Base-by-base conservation (phyloP, 2,113 vertebrate genomes). In the Campylomormyrus numenius region DNA sequence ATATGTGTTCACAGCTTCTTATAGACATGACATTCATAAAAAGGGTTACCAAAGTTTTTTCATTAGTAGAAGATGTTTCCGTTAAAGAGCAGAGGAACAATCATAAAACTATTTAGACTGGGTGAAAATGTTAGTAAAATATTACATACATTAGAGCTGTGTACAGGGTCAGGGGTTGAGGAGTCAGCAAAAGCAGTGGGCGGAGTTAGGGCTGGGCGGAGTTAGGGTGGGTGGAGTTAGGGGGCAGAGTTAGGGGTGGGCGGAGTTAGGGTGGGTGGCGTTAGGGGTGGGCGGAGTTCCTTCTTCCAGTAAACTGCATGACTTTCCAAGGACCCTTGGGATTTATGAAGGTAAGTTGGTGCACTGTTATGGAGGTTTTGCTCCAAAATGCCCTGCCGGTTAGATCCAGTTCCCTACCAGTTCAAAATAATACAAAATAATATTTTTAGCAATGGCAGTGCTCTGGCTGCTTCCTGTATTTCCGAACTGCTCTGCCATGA, bases 361-460 rank as follows among this genome's bases (percentile, higher is more conserved):
- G 21, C 10, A 77, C 15, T 77, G 4, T 13, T 45, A 74, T 50
- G 46, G 66, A 21, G 74, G 50, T 49, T 83, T 88, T 88, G 10
- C 88, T 21, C 13, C 3, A 7, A n/a, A 70, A 48, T 42, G 45
- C 45, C 88, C 91, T 85, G 86, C 56, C 88, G 87, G 6, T 86
- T 35, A 21, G 92, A 90, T 88, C 88, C 88, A 88, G 31, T 90
- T 83, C 62, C 62, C 15, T 87, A 89, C 89, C 74, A 91, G 88
- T 93, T 91, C 56, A n/a, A n/a, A n/a, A n/a, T n/a, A n/a, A n/a
- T n/a, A 93, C 92, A 93, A 95, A 93, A 90, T 53, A 88, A 89
- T 93, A 93, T 94, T 93, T 91, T 92, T 92, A 92, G 93, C 95
- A 95, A 92, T 11, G 90, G 87, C 90, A 90, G 93, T 92, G 91